Conservation (phyloP, 2,888 invertebrate genomes). For the Antheraea yamamai region DNA sequence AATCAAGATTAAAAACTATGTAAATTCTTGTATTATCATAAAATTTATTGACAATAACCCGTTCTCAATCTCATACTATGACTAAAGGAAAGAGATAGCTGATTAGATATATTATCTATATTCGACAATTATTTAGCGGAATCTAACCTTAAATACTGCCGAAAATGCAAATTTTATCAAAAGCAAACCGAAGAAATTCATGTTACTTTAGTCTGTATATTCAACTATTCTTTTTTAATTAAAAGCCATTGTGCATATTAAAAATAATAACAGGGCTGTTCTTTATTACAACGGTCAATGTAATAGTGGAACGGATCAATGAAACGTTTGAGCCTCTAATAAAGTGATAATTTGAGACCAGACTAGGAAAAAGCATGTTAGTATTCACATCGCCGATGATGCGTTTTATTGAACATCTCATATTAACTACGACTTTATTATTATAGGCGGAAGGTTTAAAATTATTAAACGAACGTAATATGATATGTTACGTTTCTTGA, state of each 20-base stretch:
- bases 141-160: neutral
- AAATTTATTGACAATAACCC: neutral
- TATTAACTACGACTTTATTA: conserved; percentile 44
- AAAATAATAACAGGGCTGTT: neutral
- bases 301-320: conserved; percentile 41
- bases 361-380: conserved; percentile 63
- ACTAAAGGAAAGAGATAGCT: neutral
- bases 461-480: conserved; percentile 41
- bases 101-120: neutral
- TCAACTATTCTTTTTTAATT: neutral
- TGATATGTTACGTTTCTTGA: conserved; percentile 60
- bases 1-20: neutral
- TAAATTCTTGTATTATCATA: neutral
- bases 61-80: neutral
- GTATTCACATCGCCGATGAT: conserved; percentile 55
- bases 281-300: conserved; percentile 26
- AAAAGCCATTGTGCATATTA: neutral
- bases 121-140: neutral
- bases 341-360: conserved; percentile 52
- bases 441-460: conserved; percentile 40
- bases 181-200: neutral
- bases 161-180: too few relatives aligned
- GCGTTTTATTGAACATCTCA: conserved; percentile 31
- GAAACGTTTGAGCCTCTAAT: conserved; percentile 37
- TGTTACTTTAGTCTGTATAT: neutral